Base-by-base conservation (phyloP, 35 echinoderm and acorn worm genomes). In the Chiridota heheva region DNA sequence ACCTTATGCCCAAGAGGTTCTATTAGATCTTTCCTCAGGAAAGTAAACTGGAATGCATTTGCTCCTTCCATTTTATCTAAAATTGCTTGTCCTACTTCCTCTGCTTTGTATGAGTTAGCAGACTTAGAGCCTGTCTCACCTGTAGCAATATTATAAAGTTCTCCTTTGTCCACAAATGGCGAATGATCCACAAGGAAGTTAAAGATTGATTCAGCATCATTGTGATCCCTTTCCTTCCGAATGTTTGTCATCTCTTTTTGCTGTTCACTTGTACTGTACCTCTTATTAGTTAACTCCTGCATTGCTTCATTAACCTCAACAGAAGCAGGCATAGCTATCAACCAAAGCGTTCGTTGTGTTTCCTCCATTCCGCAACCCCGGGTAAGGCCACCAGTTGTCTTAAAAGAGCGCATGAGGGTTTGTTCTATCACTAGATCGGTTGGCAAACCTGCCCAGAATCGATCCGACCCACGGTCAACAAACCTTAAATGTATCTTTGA, bases 341-440 rank as follows among this genome's bases (percentile, higher is more conserved):
- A n/a, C n/a, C n/a, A n/a, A n/a, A n/a, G n/a, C n/a, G n/a, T n/a
- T n/a, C n/a, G n/a, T n/a, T n/a, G n/a, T n/a, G n/a, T n/a, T n/a
- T n/a, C n/a, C n/a, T n/a, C n/a, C n/a, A n/a, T n/a, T n/a, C n/a
- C n/a, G n/a, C n/a, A n/a, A n/a, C 80, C 80, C 37, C 80, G 39
- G 27, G 80, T 83, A 31, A 83, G 40, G 6, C 82, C 48, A 32
- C 82, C 69, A 25, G 43, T 75, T 46, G 2, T 73, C 68, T 86
- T 75, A 0, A 86, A 30, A 55, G 29, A 48, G 35, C 72, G 35
- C 83, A 86, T 86, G 3, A 77, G 58, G 34, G 67, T 48, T 71
- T 83, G 65, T 40, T 83, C 65, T 18, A 83, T 83, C 5, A 70
- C 55, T 4, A 80, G 57, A 40, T 80, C 57, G 6, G 58, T 17